Conservation (phyloP, 2,113 vertebrate genomes). For the Rhadina sibilatrix region DNA sequence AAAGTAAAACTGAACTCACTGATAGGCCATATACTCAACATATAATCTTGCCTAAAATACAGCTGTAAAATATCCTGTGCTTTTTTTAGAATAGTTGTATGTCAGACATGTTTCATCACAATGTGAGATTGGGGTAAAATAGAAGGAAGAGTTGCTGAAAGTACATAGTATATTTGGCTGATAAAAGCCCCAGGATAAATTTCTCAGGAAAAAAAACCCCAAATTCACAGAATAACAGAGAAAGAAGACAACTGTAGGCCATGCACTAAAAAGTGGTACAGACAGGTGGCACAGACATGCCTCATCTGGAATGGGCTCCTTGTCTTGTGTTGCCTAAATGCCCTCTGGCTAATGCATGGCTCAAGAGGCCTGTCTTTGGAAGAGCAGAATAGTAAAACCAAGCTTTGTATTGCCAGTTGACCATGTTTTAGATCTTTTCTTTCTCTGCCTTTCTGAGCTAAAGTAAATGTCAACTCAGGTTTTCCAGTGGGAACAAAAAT, state of each 20-base stretch:
- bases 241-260: background rate
- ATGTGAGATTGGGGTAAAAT: background rate
- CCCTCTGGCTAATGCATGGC: background rate
- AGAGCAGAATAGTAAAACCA: background rate
- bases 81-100: background rate
- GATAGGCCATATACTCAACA: background rate
- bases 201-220: background rate
- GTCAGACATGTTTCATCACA: background rate
- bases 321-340: background rate
- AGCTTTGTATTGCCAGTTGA: background rate
- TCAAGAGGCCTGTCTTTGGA: background rate
- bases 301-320: background rate
- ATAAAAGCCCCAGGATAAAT: background rate
- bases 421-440: background rate
- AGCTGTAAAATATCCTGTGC: background rate
- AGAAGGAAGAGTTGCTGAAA: background rate
- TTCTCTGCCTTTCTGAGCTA: background rate
- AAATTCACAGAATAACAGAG: background rate
- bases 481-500: background rate
- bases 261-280: background rate
- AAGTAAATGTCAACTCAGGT: background rate
- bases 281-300: background rate
- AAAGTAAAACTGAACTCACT: constrained; percentile 1
- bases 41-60: background rate
- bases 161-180: background rate